Evolutionary conservation across 2,888 invertebrate species (phyloP).

Genomic region (Aspidapion aeneum): DNA sequence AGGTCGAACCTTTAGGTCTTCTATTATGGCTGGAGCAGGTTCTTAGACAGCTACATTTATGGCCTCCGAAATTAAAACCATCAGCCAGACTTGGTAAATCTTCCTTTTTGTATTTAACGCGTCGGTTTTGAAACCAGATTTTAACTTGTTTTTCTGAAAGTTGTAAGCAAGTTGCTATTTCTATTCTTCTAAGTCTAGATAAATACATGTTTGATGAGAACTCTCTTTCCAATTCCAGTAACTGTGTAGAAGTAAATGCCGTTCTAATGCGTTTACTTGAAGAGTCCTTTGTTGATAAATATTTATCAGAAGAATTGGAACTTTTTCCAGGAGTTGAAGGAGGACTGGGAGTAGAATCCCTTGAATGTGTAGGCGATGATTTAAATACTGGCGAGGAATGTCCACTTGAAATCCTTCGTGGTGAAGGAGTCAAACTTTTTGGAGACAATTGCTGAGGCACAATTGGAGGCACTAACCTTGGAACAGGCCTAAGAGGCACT

Average conservation of each 20-base stretch:
- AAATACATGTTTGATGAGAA: conserved; percentile 89
- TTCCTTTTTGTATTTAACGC: conserved; percentile 92
- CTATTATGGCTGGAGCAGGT: conserved; percentile 46
- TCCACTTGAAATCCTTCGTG: conserved; percentile 25
- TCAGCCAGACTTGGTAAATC: conserved; percentile 54
- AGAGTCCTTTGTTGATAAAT: conserved; percentile 41
- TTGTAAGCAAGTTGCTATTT: conserved; percentile 85
- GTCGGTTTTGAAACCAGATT: conserved; percentile 92
- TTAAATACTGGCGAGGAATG: conserved; percentile 28
- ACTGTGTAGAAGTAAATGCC: conserved; percentile 88
- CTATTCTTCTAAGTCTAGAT: conserved; percentile 82
- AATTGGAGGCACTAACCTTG: conserved; percentile 29
- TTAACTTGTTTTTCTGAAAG: conserved; percentile 94
- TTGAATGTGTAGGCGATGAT: conserved; percentile 42
- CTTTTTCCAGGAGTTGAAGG: conserved; percentile 48
- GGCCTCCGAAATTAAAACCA: conserved; percentile 19
- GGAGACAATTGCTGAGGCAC: conserved; percentile 8
- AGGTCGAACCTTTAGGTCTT: conserved; percentile 34
- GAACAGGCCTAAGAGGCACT: conserved; percentile 41
- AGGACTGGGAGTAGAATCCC: conserved; percentile 57
- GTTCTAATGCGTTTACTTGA: conserved; percentile 88
- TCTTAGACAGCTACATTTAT: conserved; percentile 53
- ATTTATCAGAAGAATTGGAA: conserved; percentile 47
- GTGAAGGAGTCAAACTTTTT: conserved; percentile 14
- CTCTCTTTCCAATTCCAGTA: conserved; percentile 84